Percentiles rank a stretch among this genome's conserved stretches.
phyloP scores from a whole-genome alignment of 1,140 invertebrate species.

The Galleria mellonella region DNA sequence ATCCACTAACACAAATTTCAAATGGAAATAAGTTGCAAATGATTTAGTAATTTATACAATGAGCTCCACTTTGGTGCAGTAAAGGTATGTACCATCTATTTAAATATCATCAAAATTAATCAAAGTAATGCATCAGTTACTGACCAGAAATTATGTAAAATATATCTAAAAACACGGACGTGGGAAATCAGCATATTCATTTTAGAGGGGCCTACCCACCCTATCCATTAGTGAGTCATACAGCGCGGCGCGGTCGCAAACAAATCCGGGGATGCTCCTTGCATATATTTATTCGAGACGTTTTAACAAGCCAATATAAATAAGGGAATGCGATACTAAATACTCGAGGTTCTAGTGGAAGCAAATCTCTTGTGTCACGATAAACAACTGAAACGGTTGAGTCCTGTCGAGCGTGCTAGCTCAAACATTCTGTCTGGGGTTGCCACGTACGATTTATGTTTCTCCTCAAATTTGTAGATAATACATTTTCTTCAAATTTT shows the following conservation, averaged over 20 bases:
- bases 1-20: too few relatives aligned
- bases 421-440: conserved; percentile 35
- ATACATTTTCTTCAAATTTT: too few relatives aligned
- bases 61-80: too few relatives aligned
- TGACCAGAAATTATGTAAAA: conserved; percentile 69
- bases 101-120: conserved; percentile 32
- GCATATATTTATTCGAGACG: conserved; percentile 35
- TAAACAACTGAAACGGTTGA: conserved; percentile 20
- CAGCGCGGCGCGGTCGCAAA: conserved; percentile 35
- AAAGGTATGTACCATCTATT: not conserved
- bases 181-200: conserved; percentile 63
- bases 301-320: conserved; percentile 33
- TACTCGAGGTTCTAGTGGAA: conserved; percentile 26
- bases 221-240: conserved; percentile 61
- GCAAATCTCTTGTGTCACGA: conserved; percentile 42
- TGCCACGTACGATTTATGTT: too few relatives aligned
- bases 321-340: conserved; percentile 38
- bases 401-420: conserved; percentile 19
- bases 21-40: too few relatives aligned
- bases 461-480: too few relatives aligned
- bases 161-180: conserved; percentile 58
- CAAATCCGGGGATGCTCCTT: conserved; percentile 44
- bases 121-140: conserved; percentile 54
- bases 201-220: conserved; percentile 49
- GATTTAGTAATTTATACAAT: too few relatives aligned